Conservation (phyloP, 1,140 invertebrate genomes). For the Bombyx mandarina region DNA sequence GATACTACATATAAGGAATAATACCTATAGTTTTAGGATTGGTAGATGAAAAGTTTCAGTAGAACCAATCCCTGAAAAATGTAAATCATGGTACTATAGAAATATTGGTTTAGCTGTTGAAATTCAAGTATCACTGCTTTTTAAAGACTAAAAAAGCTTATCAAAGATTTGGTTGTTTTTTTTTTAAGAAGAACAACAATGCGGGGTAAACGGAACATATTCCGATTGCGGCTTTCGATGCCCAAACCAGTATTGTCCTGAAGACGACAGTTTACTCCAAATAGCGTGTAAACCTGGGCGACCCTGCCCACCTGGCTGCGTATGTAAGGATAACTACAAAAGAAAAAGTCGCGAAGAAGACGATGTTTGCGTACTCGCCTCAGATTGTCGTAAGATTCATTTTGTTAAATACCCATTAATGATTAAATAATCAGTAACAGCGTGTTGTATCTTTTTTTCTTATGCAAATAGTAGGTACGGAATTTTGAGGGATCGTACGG, state of each 20-base stretch:
- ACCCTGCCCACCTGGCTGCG: slow-evolving; percentile 17
- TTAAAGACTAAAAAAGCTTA: neutral
- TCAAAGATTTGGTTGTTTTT: neutral
- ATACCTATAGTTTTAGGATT: neutral
- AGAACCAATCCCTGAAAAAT: neutral
- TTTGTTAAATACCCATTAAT: neutral
- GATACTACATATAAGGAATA: neutral
- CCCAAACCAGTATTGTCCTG: slow-evolving; percentile 15
- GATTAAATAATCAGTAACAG: too few species aligned
- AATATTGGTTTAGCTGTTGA: neutral
- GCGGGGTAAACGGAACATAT: slow-evolving; percentile 12
- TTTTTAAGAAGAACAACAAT: slow-evolving; percentile 26
- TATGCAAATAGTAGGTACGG: too few species aligned
- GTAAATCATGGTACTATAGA: neutral
- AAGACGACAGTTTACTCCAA: slow-evolving; percentile 10
- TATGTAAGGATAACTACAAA: slow-evolving; percentile 14
- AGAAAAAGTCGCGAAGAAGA: slow-evolving; percentile 10
- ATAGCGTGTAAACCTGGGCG: slow-evolving; percentile 15
- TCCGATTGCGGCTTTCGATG: slow-evolving; percentile 16
- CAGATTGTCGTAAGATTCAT: slow-evolving; percentile 21
- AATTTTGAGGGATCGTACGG: too few species aligned
- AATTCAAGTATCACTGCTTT: neutral
- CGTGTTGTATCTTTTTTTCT: too few species aligned
- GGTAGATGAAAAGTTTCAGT: neutral
- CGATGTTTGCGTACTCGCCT: slow-evolving; percentile 16